Base-by-base conservation (phyloP, 2,888 invertebrate genomes). In the Lypha dubia region DNA sequence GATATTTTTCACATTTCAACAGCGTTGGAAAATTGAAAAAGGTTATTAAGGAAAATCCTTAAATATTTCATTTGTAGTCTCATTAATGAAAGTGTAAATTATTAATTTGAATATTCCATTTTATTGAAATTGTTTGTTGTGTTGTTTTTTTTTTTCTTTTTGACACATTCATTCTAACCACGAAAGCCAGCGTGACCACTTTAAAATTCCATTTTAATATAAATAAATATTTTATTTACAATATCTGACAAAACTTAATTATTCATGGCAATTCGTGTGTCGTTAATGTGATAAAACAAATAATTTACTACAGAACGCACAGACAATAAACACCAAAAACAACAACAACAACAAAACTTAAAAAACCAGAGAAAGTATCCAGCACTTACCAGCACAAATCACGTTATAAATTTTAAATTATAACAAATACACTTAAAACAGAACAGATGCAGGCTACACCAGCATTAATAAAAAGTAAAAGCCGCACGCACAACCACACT, bases 241-340 rank as follows among this genome's bases (percentile, higher is more conserved):
- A 44, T 51, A 71, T 13, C 60, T 68, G 60, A 49, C 11, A 60
- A 53, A 49, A 73, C 62, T 74, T 67, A 77, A 83, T 79, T 83
- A 79, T 83, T 83, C 67, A 73, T 68, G 38, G 3, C 68, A n/a
- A 62, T 79, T 73, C 77, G 83, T 83, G 77, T 74, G 77, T 84
- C 60, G 75, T 76, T 71, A 84, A 79, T 75, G 58, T 79, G 73
- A 79, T 65, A 63, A n/a, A 83, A 73, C 73, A 83, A 79, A 74
- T 74, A 83, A 79, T 79, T 83, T 79, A 79, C 83, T 63, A 70
- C 32, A 20, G 38, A 41, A 15, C 17, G n/a, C n/a, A 58, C 17
- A 20, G 5, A 11, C 17, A 32, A 56, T 5, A 11, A 32, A 56
- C 3, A 51, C 22, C 28, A n/a, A n/a, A n/a, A n/a, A n/a, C n/a